These are phyloP conservation scores for Xanthorhoe spadicearia DNA, from an alignment of 2,888 invertebrate genomes.

Conservation along the genomic window DNA sequence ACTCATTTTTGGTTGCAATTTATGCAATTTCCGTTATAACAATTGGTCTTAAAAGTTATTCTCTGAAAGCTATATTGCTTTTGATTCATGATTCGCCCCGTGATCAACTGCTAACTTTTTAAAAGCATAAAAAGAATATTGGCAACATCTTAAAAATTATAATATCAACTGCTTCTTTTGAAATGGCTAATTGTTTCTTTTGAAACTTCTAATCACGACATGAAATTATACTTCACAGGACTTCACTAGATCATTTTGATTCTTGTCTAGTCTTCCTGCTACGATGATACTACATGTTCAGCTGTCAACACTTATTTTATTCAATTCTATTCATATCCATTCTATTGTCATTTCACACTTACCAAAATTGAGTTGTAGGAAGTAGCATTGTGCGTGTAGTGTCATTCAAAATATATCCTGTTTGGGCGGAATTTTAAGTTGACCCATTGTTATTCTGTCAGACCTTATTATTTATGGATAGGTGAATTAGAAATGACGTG, in stretches of 20 bases:
- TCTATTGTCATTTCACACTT: conserved; percentile 34
- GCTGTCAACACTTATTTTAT: conserved; percentile 47
- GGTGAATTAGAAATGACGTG: conserved; percentile 4
- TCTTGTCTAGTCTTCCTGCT: conserved; percentile 51
- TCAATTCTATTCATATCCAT: conserved; percentile 24
- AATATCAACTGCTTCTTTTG: no score
- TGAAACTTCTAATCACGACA: no score
- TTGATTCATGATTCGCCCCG: no score
- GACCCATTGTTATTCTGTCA: conserved; percentile 32
- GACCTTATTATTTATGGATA: conserved; percentile 8
- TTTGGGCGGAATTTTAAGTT: conserved; percentile 41
- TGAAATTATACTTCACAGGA: conserved; percentile 46
- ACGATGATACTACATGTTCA: conserved; percentile 52
- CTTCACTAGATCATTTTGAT: no score
- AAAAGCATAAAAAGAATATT: no score
- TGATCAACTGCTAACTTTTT: no score
- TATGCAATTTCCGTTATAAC: no score
- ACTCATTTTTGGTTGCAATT: no score
- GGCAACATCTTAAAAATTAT: no score
- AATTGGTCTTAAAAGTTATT: no score
- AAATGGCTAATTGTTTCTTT: no score
- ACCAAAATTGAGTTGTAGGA: conserved; percentile 43
- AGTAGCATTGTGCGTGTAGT: conserved; percentile 38
- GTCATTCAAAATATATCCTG: conserved; percentile 41
- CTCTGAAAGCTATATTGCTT: no score